Base-by-base conservation (phyloP, 64 coral and sea anemone genomes). In the Stichodactyla mertensii region DNA sequence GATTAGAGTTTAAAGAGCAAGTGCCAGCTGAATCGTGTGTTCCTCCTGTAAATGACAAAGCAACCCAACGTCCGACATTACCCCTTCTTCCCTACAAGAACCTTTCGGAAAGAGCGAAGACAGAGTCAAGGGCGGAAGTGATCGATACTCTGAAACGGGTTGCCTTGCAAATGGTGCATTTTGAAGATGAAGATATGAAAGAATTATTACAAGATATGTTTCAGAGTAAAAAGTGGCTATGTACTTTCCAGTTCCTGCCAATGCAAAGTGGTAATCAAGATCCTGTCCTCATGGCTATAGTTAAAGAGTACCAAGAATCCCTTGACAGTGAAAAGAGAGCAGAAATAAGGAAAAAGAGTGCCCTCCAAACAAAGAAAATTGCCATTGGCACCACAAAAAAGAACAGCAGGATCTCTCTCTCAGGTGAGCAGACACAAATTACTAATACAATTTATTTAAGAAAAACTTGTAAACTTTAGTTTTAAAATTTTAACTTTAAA, bases 201-300 rank as follows among this genome's bases (percentile, higher is more conserved):
- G 18, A 61, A 85, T 85, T 85, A 20, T 59, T 85, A 56, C 16
- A 85, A 24, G 26, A 85, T 57, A 19, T 67, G 10, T 62, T 85
- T 61, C 19, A 87, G 22, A 87, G 70, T 64, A 87, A 77, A 61
- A 87, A 87, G 51, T 87, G 64, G 54, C 67, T 22, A 54, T 87
- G 52, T 23, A 71, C 84, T 51, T 86, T 86, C 62, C 55, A 60
- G 10, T 51, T 54, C 62, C 31, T 28, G 16, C 58, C 82, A 16
- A 26, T 24, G 79, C 79, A 52, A 56, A 56, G 52, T 64, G 60
- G 70, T 22, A 64, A 26, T 13, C 55, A 60, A 10, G 60, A 61
- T 55, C 61, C 84, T 51, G 64, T 64, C 62, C 60, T 86, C 15
- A 56, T 64, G 26, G 20, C 31, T 16, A 59, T 70, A 10, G 23